Conservation (phyloP, 2,888 invertebrate genomes). For the Sinhomidia bicolor region DNA sequence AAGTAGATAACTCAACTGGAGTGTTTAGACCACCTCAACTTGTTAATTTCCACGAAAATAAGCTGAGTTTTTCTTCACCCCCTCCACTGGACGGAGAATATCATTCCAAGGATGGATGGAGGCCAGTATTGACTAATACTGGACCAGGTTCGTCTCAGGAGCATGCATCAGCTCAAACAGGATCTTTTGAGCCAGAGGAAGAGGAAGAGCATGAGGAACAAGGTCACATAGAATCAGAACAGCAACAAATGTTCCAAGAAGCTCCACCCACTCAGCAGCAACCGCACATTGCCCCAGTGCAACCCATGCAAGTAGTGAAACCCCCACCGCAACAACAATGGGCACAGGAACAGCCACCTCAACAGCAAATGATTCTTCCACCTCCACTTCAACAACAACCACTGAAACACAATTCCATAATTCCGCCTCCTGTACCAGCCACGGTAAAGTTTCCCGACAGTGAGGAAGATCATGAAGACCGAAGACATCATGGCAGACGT, state of each 20-base stretch:
- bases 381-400: conserved; percentile 50
- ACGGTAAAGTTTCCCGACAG: conserved; percentile 76
- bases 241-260: conserved; percentile 31
- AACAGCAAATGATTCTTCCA: conserved; percentile 55
- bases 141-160: conserved; percentile 22
- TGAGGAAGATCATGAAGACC: conserved; percentile 60
- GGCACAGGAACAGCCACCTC: conserved; percentile 29
- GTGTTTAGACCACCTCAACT: conserved; percentile 76
- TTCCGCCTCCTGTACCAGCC: conserved; percentile 67
- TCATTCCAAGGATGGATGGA: conserved; percentile 78
- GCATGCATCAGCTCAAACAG: conserved; percentile 8
- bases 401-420: conserved; percentile 33
- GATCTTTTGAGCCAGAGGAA: conserved; percentile 39
- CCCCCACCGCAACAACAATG: conserved; percentile 39
- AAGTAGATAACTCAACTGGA: conserved; percentile 6
- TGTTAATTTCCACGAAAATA: conserved; percentile 78
- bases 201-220: conserved; percentile 40
- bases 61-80: conserved; percentile 73
- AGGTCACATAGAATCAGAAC: neutral
- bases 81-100: conserved; percentile 53
- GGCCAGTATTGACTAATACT: conserved; percentile 74
- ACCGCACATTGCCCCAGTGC: neutral
- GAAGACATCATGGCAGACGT: conserved; percentile 47
- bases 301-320: neutral
- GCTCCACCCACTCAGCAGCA: neutral